Percentiles rank a stretch among this genome's conserved stretches.
Conservation (phyloP, 2,888 invertebrate genomes). For the Stenotaenia linearis region DNA sequence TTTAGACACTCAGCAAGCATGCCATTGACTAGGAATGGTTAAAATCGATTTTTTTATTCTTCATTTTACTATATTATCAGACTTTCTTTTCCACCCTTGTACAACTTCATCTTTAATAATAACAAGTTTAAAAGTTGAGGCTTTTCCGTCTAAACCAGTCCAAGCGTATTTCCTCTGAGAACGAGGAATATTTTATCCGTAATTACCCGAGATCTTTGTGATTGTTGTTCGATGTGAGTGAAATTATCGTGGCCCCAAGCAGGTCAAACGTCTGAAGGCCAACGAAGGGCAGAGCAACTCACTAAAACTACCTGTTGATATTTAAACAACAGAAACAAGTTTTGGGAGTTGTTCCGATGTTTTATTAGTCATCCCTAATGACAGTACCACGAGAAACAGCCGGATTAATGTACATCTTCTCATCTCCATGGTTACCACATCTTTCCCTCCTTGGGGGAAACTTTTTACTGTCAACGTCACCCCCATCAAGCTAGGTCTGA, state of each 20-base stretch:
- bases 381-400: no score
- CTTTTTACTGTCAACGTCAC: background rate
- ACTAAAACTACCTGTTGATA: background rate
- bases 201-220: background rate
- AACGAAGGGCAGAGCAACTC: background rate
- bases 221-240: background rate
- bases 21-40: background rate
- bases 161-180: background rate
- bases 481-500: background rate
- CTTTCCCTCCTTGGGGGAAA: background rate
- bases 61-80: no score
- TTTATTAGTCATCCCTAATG: no score
- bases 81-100: no score
- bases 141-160: background rate
- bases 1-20: background rate
- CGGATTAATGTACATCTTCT: background rate
- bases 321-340: background rate
- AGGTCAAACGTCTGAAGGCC: conserved; percentile 5
- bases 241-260: background rate
- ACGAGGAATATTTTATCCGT: background rate
- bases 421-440: background rate
- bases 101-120: background rate
- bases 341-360: no score
- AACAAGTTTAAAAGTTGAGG: background rate
- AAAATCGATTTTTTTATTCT: background rate